These are phyloP conservation scores for Cyclura pinguis DNA, from an alignment of 2,797 vertebrate genomes.

Conservation along the genomic window DNA sequence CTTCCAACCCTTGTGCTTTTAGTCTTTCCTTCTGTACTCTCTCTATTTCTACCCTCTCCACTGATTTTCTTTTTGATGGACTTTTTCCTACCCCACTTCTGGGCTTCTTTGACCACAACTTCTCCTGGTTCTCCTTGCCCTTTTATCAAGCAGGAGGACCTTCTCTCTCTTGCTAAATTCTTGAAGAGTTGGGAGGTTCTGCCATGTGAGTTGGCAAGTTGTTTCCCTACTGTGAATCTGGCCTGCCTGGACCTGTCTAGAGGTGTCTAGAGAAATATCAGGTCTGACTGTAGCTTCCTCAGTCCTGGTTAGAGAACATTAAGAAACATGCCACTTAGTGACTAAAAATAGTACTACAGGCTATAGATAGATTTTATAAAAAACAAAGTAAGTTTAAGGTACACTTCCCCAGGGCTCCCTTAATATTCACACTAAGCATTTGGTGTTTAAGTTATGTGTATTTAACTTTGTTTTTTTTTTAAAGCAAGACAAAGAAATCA, in stretches of 20 bases:
- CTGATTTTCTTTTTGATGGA: neutral
- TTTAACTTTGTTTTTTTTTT: neutral
- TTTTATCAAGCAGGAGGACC: neutral
- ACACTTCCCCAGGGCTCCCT: neutral
- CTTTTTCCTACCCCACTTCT: neutral
- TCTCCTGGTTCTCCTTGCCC: neutral
- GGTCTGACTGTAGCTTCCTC: neutral
- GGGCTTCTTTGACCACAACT: neutral
- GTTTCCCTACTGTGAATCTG: too few species aligned
- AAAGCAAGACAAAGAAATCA: neutral
- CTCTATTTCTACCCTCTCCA: neutral
- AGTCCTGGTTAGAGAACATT: neutral
- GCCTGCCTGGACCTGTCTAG: too few species aligned
- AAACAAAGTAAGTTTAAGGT: neutral
- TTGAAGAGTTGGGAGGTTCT: neutral
- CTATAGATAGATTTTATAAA: neutral
- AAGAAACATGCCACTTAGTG: neutral
- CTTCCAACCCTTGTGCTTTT: neutral
- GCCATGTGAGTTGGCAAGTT: too few species aligned
- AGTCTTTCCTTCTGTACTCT: neutral
- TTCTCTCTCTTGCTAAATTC: neutral
- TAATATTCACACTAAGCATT: neutral
- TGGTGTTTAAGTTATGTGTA: too few species aligned
- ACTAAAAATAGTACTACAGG: neutral
- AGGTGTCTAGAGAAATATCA: neutral